phyloP scores from a whole-genome alignment of 2,888 invertebrate species.

The Rugalucina vietnamica region DNA sequence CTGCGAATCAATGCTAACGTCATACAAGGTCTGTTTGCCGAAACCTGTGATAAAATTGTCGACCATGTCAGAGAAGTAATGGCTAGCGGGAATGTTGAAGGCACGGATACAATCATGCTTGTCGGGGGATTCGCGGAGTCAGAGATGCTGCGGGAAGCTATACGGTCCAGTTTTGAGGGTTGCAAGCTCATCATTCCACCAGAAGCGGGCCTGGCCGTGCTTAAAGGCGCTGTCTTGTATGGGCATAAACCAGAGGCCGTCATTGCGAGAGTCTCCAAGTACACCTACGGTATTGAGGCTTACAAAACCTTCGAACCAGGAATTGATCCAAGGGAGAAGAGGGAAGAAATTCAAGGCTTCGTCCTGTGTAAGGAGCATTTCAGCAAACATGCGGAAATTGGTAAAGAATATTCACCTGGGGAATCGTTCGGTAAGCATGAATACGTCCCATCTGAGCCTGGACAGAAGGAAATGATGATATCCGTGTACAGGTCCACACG shows the following conservation, averaged over 20 bases:
- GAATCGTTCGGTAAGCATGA: conserved; percentile 51
- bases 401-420: conserved; percentile 43
- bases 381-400: conserved; percentile 51
- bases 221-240: conserved; percentile 60
- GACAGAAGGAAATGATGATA: conserved; percentile 41
- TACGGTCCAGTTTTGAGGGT: conserved; percentile 30
- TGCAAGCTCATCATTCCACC: conserved; percentile 43
- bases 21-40: conserved; percentile 35
- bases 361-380: conserved; percentile 60
- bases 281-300: conserved; percentile 58
- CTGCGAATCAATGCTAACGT: conserved; percentile 44
- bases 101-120: conserved; percentile 43
- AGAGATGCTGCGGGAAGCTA: conserved; percentile 33
- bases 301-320: conserved; percentile 54
- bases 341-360: conserved; percentile 16
- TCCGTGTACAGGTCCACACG: conserved; percentile 48
- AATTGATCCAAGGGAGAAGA: conserved; percentile 48
- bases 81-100: not conserved
- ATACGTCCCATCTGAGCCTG: conserved; percentile 49
- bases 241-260: conserved; percentile 60
- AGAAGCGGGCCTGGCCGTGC: conserved; percentile 50
- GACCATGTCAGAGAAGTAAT: conserved; percentile 29
- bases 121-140: conserved; percentile 60
- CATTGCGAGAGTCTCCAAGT: conserved; percentile 53
- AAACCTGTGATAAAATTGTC: conserved; percentile 36